phyloP scores from a whole-genome alignment of 2,888 invertebrate genomes.

The Tenthredo distinguenda region DNA sequence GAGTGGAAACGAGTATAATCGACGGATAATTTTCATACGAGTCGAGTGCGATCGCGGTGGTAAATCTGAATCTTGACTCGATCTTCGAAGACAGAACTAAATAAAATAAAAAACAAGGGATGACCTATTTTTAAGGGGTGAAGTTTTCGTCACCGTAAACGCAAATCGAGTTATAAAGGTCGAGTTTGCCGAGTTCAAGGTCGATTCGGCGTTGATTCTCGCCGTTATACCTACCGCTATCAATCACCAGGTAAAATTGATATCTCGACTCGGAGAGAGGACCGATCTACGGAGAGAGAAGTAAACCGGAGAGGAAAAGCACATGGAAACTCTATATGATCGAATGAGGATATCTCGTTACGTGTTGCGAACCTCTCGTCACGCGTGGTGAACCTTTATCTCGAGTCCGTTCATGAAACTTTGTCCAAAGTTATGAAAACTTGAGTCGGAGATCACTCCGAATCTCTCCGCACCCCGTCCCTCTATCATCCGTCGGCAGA shows the following conservation, averaged over 20 bases:
- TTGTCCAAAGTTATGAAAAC: background rate
- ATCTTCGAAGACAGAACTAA: no score
- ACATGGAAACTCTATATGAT: background rate
- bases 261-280: background rate
- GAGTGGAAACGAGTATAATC: background rate
- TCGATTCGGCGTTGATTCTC: background rate
- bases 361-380: background rate
- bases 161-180: slow-evolving; percentile 24
- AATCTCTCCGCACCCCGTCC: background rate
- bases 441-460: background rate
- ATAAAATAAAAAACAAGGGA: background rate
- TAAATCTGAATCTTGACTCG: background rate
- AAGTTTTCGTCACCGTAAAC: background rate
- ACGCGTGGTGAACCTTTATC: background rate
- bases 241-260: background rate
- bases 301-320: background rate
- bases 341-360: background rate
- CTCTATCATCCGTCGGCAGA: background rate
- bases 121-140: background rate
- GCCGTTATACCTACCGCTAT: background rate
- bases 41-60: background rate
- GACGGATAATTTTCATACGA: background rate
- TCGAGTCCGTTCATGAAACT: background rate
- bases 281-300: background rate
- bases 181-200: background rate